A percentile compares a stretch with the other conserved stretches of the same genome.
These are phyloP conservation scores for Chiroxiphia lanceolata DNA, from an alignment of 2,797 vertebrate genomes.

Conservation along the genomic window DNA sequence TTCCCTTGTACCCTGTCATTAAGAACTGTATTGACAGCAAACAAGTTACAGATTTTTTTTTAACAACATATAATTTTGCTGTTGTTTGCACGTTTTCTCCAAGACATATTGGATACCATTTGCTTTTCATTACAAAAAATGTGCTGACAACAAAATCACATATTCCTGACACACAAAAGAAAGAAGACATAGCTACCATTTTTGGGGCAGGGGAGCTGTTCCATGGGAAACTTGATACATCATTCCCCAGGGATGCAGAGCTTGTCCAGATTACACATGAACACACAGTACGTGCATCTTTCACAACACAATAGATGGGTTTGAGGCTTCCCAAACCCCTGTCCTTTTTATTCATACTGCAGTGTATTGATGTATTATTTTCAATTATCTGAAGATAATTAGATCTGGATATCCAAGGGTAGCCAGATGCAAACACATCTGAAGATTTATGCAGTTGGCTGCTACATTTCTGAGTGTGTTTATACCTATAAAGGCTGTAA, in stretches of 20 bases:
- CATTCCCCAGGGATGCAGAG: background rate
- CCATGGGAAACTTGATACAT: background rate
- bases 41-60: conserved; percentile 70
- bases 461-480: background rate
- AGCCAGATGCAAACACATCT: conserved; percentile 5
- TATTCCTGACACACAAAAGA: conserved; percentile 69
- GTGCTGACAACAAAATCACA: conserved; percentile 79
- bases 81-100: conserved; percentile 73
- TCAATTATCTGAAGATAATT: conserved; percentile 52
- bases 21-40: conserved; percentile 76
- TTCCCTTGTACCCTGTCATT: conserved; percentile 68
- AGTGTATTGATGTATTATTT: conserved; percentile 36
- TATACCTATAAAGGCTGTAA: background rate
- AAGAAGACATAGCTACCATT: conserved; percentile 59
- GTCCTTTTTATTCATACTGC: background rate
- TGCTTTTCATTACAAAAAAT: conserved; percentile 77
- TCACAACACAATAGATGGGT: background rate
- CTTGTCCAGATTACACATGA: background rate
- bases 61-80: conserved; percentile 78
- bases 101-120: conserved; percentile 75
- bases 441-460: conserved; percentile 35
- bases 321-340: background rate
- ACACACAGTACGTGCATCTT: background rate
- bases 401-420: conserved; percentile 37
- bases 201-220: conserved; percentile 4